Conservation (phyloP, 2,888 invertebrate species). For the Eumacrocentrus americanus region DNA sequence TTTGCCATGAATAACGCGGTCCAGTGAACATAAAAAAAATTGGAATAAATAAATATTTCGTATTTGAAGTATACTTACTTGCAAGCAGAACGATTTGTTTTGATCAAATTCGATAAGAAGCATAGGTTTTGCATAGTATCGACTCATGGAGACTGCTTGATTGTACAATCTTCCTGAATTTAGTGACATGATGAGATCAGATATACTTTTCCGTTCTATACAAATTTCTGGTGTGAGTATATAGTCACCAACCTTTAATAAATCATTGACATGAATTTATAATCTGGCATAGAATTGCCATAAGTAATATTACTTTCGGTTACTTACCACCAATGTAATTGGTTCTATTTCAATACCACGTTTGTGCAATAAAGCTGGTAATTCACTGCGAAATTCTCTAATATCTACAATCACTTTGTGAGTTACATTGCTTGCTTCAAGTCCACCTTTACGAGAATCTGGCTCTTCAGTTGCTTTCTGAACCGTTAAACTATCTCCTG, state of each 20-base stretch:
- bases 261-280: neutral
- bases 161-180: slow-evolving; percentile 94
- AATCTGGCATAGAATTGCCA: too few relatives aligned
- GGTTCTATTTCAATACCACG: slow-evolving; percentile 92
- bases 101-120: slow-evolving; percentile 96
- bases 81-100: slow-evolving; percentile 87
- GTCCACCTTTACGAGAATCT: slow-evolving; percentile 73
- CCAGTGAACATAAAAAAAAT: neutral
- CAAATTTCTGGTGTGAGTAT: slow-evolving; percentile 96
- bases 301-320: too few relatives aligned
- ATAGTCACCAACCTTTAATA: slow-evolving; percentile 88
- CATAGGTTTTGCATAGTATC: slow-evolving; percentile 86
- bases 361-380: slow-evolving; percentile 92
- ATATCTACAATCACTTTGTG: slow-evolving; percentile 86
- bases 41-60: slow-evolving; percentile 5
- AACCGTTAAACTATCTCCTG: slow-evolving; percentile 66
- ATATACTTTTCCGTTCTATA: slow-evolving; percentile 94
- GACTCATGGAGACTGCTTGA: slow-evolving; percentile 93
- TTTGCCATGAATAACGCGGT: too few relatives aligned
- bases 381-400: slow-evolving; percentile 95
- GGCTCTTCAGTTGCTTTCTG: slow-evolving; percentile 45
- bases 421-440: slow-evolving; percentile 46
- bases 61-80: slow-evolving; percentile 72
- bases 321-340: slow-evolving; percentile 74
- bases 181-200: slow-evolving; percentile 94